Conservation (phyloP, 1,140 invertebrate species). For the Eulimnadia texana region DNA sequence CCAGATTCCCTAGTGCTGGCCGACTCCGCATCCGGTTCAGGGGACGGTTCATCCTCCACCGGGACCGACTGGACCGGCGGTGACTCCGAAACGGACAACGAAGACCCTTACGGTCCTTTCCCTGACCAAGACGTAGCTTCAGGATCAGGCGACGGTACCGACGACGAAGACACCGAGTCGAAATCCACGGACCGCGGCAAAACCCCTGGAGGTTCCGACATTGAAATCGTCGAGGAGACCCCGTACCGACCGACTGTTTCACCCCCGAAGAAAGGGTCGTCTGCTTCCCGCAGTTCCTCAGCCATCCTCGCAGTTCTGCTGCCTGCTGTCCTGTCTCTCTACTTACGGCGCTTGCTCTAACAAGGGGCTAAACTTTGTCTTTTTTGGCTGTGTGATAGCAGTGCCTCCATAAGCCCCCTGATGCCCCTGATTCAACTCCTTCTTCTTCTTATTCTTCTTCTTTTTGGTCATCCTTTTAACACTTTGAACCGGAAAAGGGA, state of each 20-base stretch:
- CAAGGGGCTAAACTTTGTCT: neutral
- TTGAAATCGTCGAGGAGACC: neutral
- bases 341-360: neutral
- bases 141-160: constrained; percentile 10
- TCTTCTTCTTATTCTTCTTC: neutral
- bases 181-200: neutral
- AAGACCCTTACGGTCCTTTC: neutral
- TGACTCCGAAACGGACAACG: neutral
- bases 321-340: neutral
- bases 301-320: neutral
- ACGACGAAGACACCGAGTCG: neutral
- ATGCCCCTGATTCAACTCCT: too few relatives aligned
- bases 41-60: neutral
- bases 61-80: neutral
- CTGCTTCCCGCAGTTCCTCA: too few relatives aligned
- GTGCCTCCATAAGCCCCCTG: too few relatives aligned
- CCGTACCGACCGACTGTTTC: neutral
- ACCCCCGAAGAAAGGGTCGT: neutral
- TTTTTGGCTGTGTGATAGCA: too few relatives aligned
- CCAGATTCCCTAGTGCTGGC: constrained; percentile 12
- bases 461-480: too few relatives aligned
- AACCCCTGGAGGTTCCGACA: neutral
- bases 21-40: constrained; percentile 14
- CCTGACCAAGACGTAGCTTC: neutral
- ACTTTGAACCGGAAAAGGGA: too few relatives aligned